A percentile compares a stretch with the other conserved stretches of the same genome.
Evolutionary conservation across 2,888 invertebrate species (phyloP).

Genomic region (Hypercompe scribonia): DNA sequence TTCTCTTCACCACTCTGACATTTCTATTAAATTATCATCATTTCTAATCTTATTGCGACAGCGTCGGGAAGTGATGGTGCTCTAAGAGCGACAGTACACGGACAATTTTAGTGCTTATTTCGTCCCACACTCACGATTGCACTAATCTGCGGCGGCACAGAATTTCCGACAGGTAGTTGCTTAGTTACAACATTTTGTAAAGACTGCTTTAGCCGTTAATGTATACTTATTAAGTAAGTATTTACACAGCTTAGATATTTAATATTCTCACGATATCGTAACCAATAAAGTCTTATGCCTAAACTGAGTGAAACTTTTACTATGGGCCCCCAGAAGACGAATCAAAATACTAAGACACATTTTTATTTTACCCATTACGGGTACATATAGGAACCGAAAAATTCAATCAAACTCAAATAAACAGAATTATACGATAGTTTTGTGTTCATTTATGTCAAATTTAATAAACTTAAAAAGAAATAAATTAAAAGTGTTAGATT

Average conservation of each 20-base stretch:
- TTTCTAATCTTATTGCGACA: conserved; percentile 14
- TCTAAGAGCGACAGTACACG: conserved; percentile 7
- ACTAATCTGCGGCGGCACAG: background rate
- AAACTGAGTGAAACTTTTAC: background rate
- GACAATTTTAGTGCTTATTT: background rate
- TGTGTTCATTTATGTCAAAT: no score
- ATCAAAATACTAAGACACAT: no score
- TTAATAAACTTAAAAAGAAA: no score
- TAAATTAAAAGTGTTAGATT: no score
- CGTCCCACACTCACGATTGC: conserved; percentile 9
- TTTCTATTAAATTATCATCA: conserved; percentile 7
- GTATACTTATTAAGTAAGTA: background rate
- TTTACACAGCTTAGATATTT: background rate
- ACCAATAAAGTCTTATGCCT: background rate
- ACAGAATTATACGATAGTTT: no score
- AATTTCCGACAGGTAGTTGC: background rate
- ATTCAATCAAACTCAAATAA: no score
- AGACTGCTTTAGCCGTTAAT: background rate
- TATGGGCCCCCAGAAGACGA: background rate
- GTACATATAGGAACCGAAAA: background rate
- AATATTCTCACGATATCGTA: background rate
- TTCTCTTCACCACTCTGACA: background rate
- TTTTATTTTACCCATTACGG: no score
- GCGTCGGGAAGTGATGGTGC: conserved; percentile 10
- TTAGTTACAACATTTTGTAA: conserved; percentile 1